Conservation (phyloP, 2,797 vertebrate species). For the Allochrocebus solatus region DNA sequence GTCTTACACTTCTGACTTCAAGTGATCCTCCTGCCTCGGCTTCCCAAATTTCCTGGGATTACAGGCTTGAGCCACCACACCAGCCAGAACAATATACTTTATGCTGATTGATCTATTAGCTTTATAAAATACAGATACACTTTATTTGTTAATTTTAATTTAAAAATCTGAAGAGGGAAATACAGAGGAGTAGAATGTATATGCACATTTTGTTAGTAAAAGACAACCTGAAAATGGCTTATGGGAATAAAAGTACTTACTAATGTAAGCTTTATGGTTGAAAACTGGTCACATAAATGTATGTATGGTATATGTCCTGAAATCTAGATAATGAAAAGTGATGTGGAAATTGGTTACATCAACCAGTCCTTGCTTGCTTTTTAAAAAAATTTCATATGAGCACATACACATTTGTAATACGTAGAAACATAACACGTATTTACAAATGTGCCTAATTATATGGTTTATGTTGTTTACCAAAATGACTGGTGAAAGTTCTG, state of each 20-base stretch:
- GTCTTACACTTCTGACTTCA: neutral
- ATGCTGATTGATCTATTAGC: neutral
- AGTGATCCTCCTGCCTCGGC: neutral
- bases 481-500: neutral
- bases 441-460: neutral
- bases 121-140: conserved; percentile 9
- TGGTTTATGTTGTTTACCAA: neutral
- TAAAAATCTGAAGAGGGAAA: conserved; percentile 40
- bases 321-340: neutral
- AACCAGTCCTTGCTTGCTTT: conserved; percentile 1
- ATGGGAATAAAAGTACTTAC: neutral
- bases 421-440: neutral
- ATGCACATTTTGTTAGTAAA: neutral
- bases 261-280: neutral
- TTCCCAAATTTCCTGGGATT: neutral
- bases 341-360: neutral
- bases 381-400: neutral
- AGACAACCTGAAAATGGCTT: neutral
- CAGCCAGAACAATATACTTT: neutral
- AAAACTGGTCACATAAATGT: neutral
- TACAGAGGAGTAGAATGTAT: neutral
- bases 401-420: neutral
- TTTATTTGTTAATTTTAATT: conserved; percentile 35
- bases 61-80: neutral
- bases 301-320: neutral